phyloP scores from a whole-genome alignment of 1,140 invertebrate species.

The Agrypnia vestita region DNA sequence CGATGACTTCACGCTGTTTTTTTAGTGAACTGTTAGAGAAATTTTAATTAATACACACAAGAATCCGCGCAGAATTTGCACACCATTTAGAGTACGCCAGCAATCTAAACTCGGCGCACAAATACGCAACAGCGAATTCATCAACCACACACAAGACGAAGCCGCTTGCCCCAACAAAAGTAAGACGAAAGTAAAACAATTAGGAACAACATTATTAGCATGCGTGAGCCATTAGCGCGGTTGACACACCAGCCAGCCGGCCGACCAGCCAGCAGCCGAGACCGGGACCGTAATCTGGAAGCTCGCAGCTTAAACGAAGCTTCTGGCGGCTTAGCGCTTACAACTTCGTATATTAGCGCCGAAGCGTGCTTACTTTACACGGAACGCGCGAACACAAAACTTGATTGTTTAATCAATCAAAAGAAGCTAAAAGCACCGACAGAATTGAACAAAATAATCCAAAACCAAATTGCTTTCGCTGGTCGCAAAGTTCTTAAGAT shows the following conservation, averaged over 20 bases:
- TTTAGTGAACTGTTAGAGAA: no score
- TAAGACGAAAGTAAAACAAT: slow-evolving; percentile 33
- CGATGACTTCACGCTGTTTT: no score
- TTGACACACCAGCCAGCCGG: slow-evolving; percentile 24
- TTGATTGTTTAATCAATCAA: no score
- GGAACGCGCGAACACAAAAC: background rate
- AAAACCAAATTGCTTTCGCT: no score
- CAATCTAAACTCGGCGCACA: no score
- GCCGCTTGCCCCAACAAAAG: background rate
- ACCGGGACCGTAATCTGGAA: background rate
- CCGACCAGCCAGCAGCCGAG: slow-evolving; percentile 7
- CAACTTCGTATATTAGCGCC: slow-evolving; percentile 14
- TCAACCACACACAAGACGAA: background rate
- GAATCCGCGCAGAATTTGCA: no score
- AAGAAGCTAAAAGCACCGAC: no score
- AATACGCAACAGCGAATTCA: background rate
- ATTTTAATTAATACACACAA: no score
- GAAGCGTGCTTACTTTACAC: background rate
- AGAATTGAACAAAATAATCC: no score
- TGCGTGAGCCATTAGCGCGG: slow-evolving; percentile 43
- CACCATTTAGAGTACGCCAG: no score
- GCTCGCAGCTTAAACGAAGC: slow-evolving; percentile 29
- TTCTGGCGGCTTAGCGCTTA: slow-evolving; percentile 17
- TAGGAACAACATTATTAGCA: slow-evolving; percentile 49
- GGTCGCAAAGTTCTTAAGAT: no score